phyloP scores from a whole-genome alignment of 2,113 vertebrate species.

The Dolichallabes microphthalmus region DNA sequence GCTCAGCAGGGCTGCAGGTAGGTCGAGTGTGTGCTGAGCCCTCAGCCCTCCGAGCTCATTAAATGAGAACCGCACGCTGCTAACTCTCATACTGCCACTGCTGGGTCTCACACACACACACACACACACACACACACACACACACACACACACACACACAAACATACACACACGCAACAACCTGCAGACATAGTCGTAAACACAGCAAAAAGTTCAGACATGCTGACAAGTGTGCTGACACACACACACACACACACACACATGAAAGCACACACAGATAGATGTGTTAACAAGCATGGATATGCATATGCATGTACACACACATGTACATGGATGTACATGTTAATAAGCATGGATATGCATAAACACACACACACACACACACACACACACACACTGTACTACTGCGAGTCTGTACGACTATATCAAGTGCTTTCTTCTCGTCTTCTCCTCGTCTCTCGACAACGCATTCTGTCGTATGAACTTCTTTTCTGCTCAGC shows the following conservation, averaged over 20 bases:
- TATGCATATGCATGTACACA: constrained; percentile 11
- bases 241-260: constrained; percentile 26
- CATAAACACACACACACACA: constrained; percentile 12
- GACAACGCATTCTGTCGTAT: too few relatives aligned
- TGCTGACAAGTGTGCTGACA: constrained; percentile 20
- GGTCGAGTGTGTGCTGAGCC: constrained; percentile 46
- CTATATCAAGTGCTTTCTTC: neutral
- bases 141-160: constrained; percentile 25
- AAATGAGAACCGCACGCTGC: constrained; percentile 46
- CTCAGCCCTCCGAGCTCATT: constrained; percentile 51
- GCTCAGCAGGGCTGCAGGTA: constrained; percentile 53
- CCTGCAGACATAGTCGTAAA: constrained; percentile 4
- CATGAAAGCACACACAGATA: neutral
- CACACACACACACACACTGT: constrained; percentile 8
- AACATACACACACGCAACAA: neutral
- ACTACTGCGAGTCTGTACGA: too few relatives aligned
- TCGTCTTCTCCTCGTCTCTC: neutral
- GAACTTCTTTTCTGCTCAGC: neutral
- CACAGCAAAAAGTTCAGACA: constrained; percentile 19
- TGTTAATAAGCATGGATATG: constrained; percentile 1
- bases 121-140: constrained; percentile 30
- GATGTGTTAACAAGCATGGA: constrained; percentile 1
- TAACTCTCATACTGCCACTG: constrained; percentile 43
- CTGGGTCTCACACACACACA: constrained; percentile 30
- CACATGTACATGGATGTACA: neutral